phyloP scores from a whole-genome alignment of 2,113 vertebrate species.

The Thomomys bottae region DNA sequence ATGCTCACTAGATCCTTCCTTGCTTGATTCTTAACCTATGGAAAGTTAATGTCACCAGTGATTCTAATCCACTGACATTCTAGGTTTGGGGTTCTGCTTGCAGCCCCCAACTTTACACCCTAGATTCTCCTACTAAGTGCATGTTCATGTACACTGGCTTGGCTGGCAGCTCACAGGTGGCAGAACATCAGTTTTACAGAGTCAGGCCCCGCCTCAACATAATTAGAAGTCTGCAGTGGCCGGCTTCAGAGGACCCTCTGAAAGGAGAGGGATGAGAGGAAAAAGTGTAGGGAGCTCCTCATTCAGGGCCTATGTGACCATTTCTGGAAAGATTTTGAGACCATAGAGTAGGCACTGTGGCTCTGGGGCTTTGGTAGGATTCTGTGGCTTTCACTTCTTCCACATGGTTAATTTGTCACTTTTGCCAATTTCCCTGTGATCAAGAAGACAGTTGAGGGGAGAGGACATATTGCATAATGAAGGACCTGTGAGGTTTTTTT shows the following conservation, averaged over 20 bases:
- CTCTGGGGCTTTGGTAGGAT: not conserved
- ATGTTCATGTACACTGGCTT: not conserved
- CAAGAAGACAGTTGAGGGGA: not conserved
- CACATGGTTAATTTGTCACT: not conserved
- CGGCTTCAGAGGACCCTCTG: not conserved
- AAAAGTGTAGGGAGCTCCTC: conserved; percentile 4
- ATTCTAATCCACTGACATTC: not conserved
- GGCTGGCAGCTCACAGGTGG: not conserved
- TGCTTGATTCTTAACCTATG: not conserved
- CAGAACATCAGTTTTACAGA: not conserved
- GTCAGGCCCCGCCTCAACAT: not conserved
- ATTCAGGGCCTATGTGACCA: not conserved
- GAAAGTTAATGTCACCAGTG: not conserved
- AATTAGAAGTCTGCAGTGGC: not conserved
- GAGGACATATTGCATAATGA: not conserved
- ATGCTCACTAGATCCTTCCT: not conserved
- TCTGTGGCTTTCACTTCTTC: not conserved
- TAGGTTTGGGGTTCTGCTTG: not conserved
- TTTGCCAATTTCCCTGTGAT: not conserved
- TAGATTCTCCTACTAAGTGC: conserved; percentile 14
- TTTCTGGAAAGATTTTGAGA: conserved; percentile 30
- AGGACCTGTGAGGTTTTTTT: not conserved
- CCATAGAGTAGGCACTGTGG: not conserved
- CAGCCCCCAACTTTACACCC: not conserved
- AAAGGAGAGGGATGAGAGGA: no score